phyloP scores from a whole-genome alignment of 2,888 invertebrate genomes.

The Hartigia nigra region DNA sequence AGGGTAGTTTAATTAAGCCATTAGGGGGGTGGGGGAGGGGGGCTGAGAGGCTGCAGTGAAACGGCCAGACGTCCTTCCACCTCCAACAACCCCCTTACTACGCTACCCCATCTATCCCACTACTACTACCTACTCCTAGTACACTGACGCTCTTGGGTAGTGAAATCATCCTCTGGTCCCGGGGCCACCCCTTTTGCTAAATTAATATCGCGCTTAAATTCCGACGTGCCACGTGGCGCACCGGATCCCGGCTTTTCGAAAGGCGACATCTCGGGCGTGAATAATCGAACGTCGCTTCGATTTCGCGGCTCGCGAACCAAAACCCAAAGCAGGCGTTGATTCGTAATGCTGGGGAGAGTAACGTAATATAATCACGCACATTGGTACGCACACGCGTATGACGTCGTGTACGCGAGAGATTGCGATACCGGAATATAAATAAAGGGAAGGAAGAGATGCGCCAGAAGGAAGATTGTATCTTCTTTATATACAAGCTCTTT shows the following conservation, averaged over 20 bases:
- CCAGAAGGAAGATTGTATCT: neutral
- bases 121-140: neutral
- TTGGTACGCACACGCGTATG: neutral
- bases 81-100: slow-evolving; percentile 27
- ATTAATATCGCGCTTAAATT: slow-evolving; percentile 58
- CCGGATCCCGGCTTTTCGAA: neutral
- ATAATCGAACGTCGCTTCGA: slow-evolving; percentile 23
- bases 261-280: slow-evolving; percentile 12
- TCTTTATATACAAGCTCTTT: neutral
- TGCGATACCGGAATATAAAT: neutral
- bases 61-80: slow-evolving; percentile 31
- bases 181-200: slow-evolving; percentile 45
- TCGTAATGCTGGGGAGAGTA: neutral
- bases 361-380: neutral
- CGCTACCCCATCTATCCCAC: slow-evolving; percentile 17
- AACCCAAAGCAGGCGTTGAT: neutral
- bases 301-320: slow-evolving; percentile 17
- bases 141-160: neutral
- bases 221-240: slow-evolving; percentile 13
- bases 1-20: slow-evolving; percentile 66
- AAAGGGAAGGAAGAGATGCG: neutral
- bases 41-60: slow-evolving; percentile 54
- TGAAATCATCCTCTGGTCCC: slow-evolving; percentile 8
- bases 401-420: neutral
- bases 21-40: slow-evolving; percentile 62